Conservation (phyloP, 2,888 invertebrate genomes). For the Halocaridina rubra region DNA sequence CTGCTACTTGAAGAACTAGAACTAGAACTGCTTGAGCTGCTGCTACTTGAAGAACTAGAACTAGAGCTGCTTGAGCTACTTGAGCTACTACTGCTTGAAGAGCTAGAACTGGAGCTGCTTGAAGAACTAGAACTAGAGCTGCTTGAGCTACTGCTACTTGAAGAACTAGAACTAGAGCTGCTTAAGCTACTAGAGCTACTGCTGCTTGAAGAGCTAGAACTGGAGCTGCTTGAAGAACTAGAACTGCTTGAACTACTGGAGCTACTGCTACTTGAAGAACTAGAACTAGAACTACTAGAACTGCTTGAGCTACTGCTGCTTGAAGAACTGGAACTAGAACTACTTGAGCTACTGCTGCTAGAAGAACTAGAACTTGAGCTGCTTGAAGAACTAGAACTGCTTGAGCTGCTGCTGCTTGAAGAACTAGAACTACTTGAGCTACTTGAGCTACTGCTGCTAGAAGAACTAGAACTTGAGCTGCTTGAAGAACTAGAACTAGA, state of each 20-base stretch:
- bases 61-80: background rate
- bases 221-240: slow-evolving; percentile 3
- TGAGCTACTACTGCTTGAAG: background rate
- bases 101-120: background rate
- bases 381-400: background rate
- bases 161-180: background rate
- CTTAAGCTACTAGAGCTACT: background rate
- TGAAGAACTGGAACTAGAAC: background rate
- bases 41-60: background rate
- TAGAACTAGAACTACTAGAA: slow-evolving; percentile 10
- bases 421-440: background rate
- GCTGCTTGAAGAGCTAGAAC: background rate
- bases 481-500: background rate
- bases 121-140: background rate
- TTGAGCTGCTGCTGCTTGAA: background rate
- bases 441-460: background rate
- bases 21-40: background rate
- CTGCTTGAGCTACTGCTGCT: background rate
- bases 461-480: background rate
- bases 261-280: background rate
- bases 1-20: background rate
- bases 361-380: background rate
- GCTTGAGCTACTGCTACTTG: background rate
- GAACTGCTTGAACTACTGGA: background rate
- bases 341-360: background rate